Base-by-base conservation (phyloP, 1,140 invertebrate genomes). In the Caerostris extrusa region DNA sequence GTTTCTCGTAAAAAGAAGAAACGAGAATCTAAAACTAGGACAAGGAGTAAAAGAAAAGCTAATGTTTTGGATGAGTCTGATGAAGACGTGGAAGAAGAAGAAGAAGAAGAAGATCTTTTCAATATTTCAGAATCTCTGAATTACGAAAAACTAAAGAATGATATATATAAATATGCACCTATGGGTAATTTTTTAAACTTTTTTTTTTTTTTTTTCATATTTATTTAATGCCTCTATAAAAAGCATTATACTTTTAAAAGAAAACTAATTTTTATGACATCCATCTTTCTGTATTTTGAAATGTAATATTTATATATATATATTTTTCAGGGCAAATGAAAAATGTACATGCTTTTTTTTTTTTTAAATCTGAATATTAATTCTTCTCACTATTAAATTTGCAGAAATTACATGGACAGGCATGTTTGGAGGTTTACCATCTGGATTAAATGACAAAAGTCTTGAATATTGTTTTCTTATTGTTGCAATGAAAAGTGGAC, bases 401-500 rank as follows among this genome's bases (percentile, higher is more conserved):
- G 5, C n/a, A 94, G 94, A 91, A 56, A 91, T 94, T 14, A 92
- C 83, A 17, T 94, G 94, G 94, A 94, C 94, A 8, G 69, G 88
- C 8, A 94, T 91, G 90, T 94, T 94, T 88, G 82, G 93, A 17
- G 58, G 64, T 10, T 6, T 64, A 82, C 10, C 89, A 12, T 12
- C 77, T 17, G 57, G 14, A 55, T 55, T 81, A 6, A 91, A 57
- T 82, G 94, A 94, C 8, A 77, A 67, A 7, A 82, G 69, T 56
- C 55, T 81, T 67, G 88, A 87, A 67, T 94, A 60, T 64, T 94
- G 94, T n/a, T 94, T 87, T 82, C 82, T 94, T 5, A 94, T 94
- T 81, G 90, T 92, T 55, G 94, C 94, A 8, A 94, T 91, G 94
- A 94, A 88, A 67, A 94, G 94, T 87, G 94, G 94, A 7, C 89